A percentile compares a stretch with the other conserved stretches of the same genome.
phyloP scores from a whole-genome alignment of 2,888 invertebrate species.

The Clusia tigrina region DNA sequence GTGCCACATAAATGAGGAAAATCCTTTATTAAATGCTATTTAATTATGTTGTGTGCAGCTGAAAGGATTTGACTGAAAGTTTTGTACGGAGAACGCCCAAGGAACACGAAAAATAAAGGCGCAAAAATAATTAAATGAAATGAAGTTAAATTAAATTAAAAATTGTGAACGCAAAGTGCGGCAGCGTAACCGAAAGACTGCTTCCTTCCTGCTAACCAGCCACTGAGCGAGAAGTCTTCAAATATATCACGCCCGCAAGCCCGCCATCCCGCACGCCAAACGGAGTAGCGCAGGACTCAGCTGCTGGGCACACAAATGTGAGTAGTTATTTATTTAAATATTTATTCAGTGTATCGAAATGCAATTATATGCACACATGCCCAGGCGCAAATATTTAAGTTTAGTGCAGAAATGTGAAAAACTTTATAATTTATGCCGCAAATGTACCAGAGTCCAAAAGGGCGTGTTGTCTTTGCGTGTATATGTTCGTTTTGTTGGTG shows the following conservation, averaged over 20 bases:
- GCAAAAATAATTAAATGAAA: not conserved
- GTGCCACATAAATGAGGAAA: no score
- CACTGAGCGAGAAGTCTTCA: conserved; percentile 24
- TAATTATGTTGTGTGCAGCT: not conserved
- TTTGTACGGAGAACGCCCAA: not conserved
- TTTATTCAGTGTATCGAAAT: no score
- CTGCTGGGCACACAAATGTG: no score
- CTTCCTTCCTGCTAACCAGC: no score
- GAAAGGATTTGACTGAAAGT: not conserved
- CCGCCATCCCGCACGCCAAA: no score
- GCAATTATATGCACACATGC: conserved; percentile 1
- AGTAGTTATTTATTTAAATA: no score
- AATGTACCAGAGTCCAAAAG: conserved; percentile 29
- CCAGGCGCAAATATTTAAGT: not conserved
- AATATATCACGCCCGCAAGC: no score
- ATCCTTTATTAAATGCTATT: no score
- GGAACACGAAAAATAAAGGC: not conserved
- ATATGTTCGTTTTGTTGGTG: conserved; percentile 12
- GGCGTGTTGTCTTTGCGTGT: conserved; percentile 27
- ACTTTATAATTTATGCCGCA: not conserved
- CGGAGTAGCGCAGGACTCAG: no score
- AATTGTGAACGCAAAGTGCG: not conserved
- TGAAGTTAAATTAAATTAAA: not conserved
- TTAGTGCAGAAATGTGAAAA: not conserved
- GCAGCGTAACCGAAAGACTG: no score